Base-by-base conservation (phyloP, 2,797 vertebrate species). In the Naso thynnoides region DNA sequence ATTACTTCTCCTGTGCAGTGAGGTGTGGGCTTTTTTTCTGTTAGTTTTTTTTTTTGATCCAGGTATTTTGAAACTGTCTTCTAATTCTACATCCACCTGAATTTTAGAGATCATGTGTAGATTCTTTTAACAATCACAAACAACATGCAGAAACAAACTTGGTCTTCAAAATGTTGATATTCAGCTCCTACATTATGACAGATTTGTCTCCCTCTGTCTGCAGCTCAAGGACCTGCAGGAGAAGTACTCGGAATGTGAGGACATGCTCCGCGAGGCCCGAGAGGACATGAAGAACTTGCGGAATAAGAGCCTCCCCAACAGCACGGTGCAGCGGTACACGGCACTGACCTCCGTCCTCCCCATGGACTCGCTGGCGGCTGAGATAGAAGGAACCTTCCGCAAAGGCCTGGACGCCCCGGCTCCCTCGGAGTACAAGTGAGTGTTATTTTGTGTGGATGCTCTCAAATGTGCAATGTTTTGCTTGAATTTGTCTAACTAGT, bases 331-430 rank as follows among this genome's bases (percentile, higher is more conserved):
- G 88, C 94, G 94, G 45, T 97, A 95, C 88, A 92, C 94, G 1
- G 83, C 94, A 0, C 71, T 95, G 50, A 92, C 94, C 39, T 94
- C 94, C 0, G 91, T 95, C 0, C 90, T 96, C 53, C 96, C 97
- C 60, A 89, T 96, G 96, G 95, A 96, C 90, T 96, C 95, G 0
- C 90, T 97, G 86, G 96, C 95, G 0, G 95, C 96, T 2, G 96
- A 98, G 92, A 97, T 97, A 59, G 97, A 97, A 73, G 95, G 93
- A 18, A 96, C 93, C 15, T 96, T 96, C 85, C 94, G 95, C 57
- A 98, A 95, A 88, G 93, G 95, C 74, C 86, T 94, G 31, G 96
- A 95, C 87, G 94, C 90, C 66, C 93, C 93, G 6, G 81, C 92
- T 1, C 93, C 93, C n/a, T 92, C 95, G 0, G 95, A 97, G 62